Conservation (phyloP, 2,888 invertebrate species). For the Teleiodes luculella region DNA sequence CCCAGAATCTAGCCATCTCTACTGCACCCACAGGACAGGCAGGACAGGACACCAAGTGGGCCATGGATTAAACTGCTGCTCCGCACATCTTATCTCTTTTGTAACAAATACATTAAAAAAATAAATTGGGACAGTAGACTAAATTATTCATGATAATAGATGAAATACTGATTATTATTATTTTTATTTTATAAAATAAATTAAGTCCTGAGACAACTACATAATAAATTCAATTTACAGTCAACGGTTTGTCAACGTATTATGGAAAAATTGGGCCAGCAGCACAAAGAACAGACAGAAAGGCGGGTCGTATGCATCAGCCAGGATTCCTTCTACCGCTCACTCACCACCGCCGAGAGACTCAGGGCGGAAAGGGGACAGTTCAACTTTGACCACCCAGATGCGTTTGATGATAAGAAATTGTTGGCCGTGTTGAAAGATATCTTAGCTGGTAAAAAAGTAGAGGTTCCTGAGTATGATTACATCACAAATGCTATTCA, state of each 20-base stretch:
- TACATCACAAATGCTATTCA: conserved; percentile 91
- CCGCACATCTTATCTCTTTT: too few relatives aligned
- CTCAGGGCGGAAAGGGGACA: conserved; percentile 91
- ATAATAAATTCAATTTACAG: conserved; percentile 62
- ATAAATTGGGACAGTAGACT: too few relatives aligned
- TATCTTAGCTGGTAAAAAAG: conserved; percentile 90
- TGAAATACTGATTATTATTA: too few relatives aligned
- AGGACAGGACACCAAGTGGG: too few relatives aligned
- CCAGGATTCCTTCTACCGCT: conserved; percentile 97
- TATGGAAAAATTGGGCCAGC: conserved; percentile 97
- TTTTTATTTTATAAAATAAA: too few relatives aligned
- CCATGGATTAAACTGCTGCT: too few relatives aligned
- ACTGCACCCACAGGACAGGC: too few relatives aligned
- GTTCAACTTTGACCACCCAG: conserved; percentile 99
- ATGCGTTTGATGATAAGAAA: conserved; percentile 95
- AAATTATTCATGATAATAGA: too few relatives aligned
- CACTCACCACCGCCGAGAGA: conserved; percentile 88
- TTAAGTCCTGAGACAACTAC: not conserved
- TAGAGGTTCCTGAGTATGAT: conserved; percentile 95
- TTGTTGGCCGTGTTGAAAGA: conserved; percentile 88
- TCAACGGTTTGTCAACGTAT: conserved; percentile 99
- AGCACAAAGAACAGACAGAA: conserved; percentile 92
- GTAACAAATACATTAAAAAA: too few relatives aligned
- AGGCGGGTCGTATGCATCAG: conserved; percentile 96
- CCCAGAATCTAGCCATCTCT: too few relatives aligned